phyloP scores from a whole-genome alignment of 35 echinoderm and acorn worm genomes.

The Diadema setosum region DNA sequence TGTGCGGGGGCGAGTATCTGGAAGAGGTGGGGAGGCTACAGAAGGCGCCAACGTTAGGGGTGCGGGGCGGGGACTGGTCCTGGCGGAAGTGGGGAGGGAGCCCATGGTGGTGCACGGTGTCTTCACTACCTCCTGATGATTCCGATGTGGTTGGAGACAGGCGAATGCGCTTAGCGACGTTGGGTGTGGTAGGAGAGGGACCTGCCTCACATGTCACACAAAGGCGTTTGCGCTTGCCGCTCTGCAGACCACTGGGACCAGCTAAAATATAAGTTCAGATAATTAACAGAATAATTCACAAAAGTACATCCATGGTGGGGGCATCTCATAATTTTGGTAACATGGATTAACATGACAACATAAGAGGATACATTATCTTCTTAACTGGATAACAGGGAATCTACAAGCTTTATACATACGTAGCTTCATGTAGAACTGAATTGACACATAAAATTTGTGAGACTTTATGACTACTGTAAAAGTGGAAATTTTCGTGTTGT shows the following conservation, averaged over 20 bases:
- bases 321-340: too few relatives aligned
- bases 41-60: background rate
- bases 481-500: too few relatives aligned
- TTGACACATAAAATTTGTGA: too few relatives aligned
- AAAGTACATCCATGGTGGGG: background rate
- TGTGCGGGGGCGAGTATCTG: conserved; percentile 46
- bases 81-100: background rate
- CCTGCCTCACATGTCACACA: conserved; percentile 51
- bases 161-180: background rate
- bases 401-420: too few relatives aligned
- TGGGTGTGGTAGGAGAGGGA: background rate
- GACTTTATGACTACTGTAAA: too few relatives aligned
- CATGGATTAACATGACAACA: too few relatives aligned
- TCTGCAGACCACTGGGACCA: conserved; percentile 65
- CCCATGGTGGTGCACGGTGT: background rate
- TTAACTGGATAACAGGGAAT: too few relatives aligned
- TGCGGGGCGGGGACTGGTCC: conserved; percentile 32
- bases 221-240: conserved; percentile 59
- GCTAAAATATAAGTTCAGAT: conserved; percentile 28
- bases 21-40: conserved; percentile 25
- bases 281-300: background rate
- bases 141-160: conserved; percentile 19
- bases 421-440: too few relatives aligned
- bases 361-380: too few relatives aligned
- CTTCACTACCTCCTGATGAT: background rate